Evolutionary conservation across 2,888 invertebrate species (phyloP).

Genomic region (Operophtera brumata): DNA sequence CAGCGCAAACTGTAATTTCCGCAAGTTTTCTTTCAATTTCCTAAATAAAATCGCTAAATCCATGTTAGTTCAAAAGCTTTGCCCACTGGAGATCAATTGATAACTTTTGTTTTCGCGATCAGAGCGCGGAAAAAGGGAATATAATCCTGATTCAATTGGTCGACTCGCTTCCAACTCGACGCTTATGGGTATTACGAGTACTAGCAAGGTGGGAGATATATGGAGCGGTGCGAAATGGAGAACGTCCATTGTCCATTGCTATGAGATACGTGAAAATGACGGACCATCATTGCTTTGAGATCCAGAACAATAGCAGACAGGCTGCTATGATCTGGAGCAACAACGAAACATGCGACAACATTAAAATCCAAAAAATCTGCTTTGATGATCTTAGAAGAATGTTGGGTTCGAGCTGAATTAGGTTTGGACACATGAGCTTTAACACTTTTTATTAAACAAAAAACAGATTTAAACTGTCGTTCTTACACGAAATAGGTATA

Average conservation of each 20-base stretch:
- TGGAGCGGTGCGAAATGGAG: constrained; percentile 15
- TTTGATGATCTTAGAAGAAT: too few species aligned
- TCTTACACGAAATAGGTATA: too few species aligned
- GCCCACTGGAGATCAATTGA: neutral
- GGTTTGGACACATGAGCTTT: too few species aligned
- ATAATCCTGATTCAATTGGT: constrained; percentile 1
- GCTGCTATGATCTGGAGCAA: too few species aligned
- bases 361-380: too few species aligned
- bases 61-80: neutral
- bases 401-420: too few species aligned
- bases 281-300: neutral
- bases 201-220: constrained; percentile 31
- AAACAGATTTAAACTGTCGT: too few species aligned
- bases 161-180: constrained; percentile 25
- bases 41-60: neutral
- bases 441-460: too few species aligned
- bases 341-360: too few species aligned
- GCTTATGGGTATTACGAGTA: constrained; percentile 30
- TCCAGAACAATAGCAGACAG: too few species aligned
- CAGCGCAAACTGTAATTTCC: too few species aligned
- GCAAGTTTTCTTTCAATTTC: neutral
- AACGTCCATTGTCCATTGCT: neutral
- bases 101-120: constrained; percentile 22
- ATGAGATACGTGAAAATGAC: neutral
- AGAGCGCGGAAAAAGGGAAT: constrained; percentile 17